These are phyloP conservation scores for Cataglyphis albicans DNA, from an alignment of 2,888 invertebrate species.

Conservation along the genomic window DNA sequence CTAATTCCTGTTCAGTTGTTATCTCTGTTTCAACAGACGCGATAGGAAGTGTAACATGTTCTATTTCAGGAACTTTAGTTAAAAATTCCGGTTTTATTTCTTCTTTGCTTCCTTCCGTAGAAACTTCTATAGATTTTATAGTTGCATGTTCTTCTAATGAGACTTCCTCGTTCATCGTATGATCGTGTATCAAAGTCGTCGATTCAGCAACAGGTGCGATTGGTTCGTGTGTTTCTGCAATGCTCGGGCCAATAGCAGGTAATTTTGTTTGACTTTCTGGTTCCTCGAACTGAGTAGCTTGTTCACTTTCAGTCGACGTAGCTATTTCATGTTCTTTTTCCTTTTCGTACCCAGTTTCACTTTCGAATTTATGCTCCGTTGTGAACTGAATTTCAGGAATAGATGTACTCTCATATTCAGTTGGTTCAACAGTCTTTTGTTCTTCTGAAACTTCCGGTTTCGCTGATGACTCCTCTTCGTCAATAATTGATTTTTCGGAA, in stretches of 20 bases:
- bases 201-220: constrained; percentile 42
- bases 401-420: constrained; percentile 49
- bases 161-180: constrained; percentile 17
- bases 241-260: constrained; percentile 57
- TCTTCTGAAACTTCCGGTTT: constrained; percentile 54
- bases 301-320: constrained; percentile 55
- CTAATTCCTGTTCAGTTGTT: constrained; percentile 39
- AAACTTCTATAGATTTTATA: constrained; percentile 51
- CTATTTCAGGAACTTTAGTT: constrained; percentile 58
- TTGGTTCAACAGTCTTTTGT: constrained; percentile 39
- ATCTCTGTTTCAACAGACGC: constrained; percentile 48
- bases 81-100: constrained; percentile 26
- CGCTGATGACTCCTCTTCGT: constrained; percentile 54
- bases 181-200: constrained; percentile 34
- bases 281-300: constrained; percentile 62
- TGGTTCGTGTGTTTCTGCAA: constrained; percentile 52
- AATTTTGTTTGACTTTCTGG: constrained; percentile 55
- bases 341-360: constrained; percentile 4
- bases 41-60: constrained; percentile 36
- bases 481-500: constrained; percentile 49
- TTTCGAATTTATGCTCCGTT: constrained; percentile 3
- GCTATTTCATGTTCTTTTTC: constrained; percentile 16
- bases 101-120: constrained; percentile 51
- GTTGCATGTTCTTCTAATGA: constrained; percentile 52
- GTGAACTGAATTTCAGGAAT: constrained; percentile 28